These are phyloP conservation scores for Catharus minimus DNA, from an alignment of 2,113 vertebrate species.

Conservation along the genomic window DNA sequence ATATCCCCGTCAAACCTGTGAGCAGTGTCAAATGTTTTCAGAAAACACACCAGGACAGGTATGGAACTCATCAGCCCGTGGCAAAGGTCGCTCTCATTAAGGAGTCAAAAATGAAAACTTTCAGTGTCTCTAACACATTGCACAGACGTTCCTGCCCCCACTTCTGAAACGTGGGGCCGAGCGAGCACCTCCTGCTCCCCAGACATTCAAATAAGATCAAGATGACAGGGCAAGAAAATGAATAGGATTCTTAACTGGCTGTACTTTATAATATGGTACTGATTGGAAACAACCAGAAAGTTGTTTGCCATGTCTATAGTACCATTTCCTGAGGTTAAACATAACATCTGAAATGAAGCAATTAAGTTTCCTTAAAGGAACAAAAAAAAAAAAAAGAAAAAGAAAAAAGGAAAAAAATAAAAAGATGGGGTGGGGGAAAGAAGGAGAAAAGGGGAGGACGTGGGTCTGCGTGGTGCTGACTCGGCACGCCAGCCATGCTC, in stretches of 20 bases:
- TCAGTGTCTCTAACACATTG: conserved; percentile 93
- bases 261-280: conserved; percentile 80
- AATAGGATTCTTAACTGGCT: conserved; percentile 79
- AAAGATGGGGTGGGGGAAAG: not conserved
- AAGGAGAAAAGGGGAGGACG: not conserved
- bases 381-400: not conserved
- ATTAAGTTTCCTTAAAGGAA: conserved; percentile 72
- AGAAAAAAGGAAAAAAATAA: not conserved
- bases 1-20: conserved; percentile 91
- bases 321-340: conserved; percentile 93
- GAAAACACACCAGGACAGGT: conserved; percentile 91
- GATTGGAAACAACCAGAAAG: conserved; percentile 82
- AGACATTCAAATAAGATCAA: conserved; percentile 86
- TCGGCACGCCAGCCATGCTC: conserved; percentile 42
- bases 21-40: conserved; percentile 88
- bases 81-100: conserved; percentile 99
- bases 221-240: conserved; percentile 81
- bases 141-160: conserved; percentile 76
- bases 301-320: conserved; percentile 82
- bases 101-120: conserved; percentile 96
- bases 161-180: conserved; percentile 68
- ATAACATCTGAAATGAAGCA: conserved; percentile 89
- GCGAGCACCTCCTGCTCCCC: conserved; percentile 79
- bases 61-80: conserved; percentile 97
- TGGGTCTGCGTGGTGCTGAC: not conserved